Evolutionary conservation across 35 echinoderm and acorn worm genomes (phyloP).

Genomic region (Anneissia japonica): DNA sequence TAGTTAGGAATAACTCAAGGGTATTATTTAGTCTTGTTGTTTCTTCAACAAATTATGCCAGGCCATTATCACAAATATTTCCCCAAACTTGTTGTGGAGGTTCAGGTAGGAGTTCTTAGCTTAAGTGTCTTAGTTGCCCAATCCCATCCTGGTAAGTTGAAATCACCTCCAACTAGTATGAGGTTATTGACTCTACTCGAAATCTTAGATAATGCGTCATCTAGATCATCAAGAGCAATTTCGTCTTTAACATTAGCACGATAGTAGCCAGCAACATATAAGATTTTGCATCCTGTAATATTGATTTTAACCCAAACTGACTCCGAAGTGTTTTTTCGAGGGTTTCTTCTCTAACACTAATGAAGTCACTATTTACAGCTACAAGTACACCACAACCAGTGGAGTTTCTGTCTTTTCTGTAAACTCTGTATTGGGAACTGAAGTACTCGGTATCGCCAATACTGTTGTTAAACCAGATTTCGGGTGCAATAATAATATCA

Average conservation of each 20-base stretch:
- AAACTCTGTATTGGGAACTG: conserved; percentile 34
- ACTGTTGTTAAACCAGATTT: neutral
- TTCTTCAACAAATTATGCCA: conserved; percentile 31
- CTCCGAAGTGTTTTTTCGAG: neutral
- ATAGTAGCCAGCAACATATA: neutral
- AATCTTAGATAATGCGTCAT: neutral
- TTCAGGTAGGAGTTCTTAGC: neutral
- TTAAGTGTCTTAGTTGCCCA: neutral
- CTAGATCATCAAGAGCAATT: neutral
- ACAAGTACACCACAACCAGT: conserved; percentile 29
- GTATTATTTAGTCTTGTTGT: neutral
- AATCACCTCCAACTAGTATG: neutral
- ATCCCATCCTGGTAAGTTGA: conserved; percentile 11
- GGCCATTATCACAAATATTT: conserved; percentile 35
- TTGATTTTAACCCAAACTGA: neutral
- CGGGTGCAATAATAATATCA: neutral
- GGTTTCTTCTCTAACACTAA: neutral
- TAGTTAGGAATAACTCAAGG: conserved; percentile 19
- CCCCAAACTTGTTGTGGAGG: conserved; percentile 16
- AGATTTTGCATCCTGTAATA: neutral
- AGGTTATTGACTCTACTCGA: neutral
- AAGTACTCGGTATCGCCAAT: conserved; percentile 30
- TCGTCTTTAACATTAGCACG: neutral
- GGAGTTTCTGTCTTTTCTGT: conserved; percentile 26
- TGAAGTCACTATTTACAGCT: conserved; percentile 32